Evolutionary conservation across 2,797 vertebrate species (phyloP).

Genomic region (Tamandua tetradactyla): DNA sequence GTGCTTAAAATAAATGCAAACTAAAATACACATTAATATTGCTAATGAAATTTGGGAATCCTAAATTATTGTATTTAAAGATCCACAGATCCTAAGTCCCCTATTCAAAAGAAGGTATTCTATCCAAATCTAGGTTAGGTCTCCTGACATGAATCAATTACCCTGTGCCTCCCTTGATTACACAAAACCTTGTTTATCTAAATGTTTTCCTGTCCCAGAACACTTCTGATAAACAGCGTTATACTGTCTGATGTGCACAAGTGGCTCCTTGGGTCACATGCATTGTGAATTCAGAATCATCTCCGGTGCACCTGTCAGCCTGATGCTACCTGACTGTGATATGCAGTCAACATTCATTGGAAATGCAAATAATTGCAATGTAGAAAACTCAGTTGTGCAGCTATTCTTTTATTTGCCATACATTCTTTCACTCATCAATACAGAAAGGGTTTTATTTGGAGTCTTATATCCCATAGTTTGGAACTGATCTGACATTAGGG

Average conservation of each 20-base stretch:
- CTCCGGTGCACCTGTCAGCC: neutral
- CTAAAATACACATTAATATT: slow-evolving; percentile 54
- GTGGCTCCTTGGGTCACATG: neutral
- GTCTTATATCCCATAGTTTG: neutral
- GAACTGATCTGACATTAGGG: neutral
- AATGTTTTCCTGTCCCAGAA: slow-evolving; percentile 84
- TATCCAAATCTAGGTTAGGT: slow-evolving; percentile 84
- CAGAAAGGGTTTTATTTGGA: slow-evolving; percentile 27
- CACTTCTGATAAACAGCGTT: slow-evolving; percentile 82
- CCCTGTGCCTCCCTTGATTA: slow-evolving; percentile 83
- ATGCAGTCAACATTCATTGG: neutral
- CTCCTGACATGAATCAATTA: slow-evolving; percentile 85
- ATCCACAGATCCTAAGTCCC: slow-evolving; percentile 75
- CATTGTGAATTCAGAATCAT: slow-evolving; percentile 24
- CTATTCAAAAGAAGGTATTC: slow-evolving; percentile 80
- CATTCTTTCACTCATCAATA: neutral
- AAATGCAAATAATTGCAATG: slow-evolving; percentile 44
- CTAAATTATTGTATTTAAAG: slow-evolving; percentile 75
- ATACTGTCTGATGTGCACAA: slow-evolving; percentile 50
- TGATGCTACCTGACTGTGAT: neutral
- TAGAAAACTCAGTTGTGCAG: slow-evolving; percentile 12
- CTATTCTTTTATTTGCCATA: neutral
- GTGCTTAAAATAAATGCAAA: slow-evolving; percentile 73
- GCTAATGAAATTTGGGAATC: slow-evolving; percentile 70
- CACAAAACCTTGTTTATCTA: slow-evolving; percentile 84